Conservation (phyloP, 92 coral and sea anemone species). For the Bergia puertoricense region DNA sequence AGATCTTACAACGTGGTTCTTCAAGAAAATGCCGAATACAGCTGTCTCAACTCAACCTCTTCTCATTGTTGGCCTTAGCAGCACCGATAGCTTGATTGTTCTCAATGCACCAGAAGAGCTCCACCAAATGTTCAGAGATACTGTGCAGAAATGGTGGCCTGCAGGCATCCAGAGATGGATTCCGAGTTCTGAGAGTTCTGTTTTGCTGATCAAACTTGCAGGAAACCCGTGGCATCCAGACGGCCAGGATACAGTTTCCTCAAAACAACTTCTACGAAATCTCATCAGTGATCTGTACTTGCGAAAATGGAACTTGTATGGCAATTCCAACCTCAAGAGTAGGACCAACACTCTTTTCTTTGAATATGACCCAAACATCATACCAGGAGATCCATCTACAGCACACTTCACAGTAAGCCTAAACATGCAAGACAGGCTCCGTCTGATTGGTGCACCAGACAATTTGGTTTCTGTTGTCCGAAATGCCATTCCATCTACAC, state of each 20-base stretch:
- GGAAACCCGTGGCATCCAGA: conserved; percentile 56
- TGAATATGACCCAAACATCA: conserved; percentile 42
- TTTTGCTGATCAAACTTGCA: conserved; percentile 36
- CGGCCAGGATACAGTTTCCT: conserved; percentile 44
- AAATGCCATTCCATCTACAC: conserved; percentile 23
- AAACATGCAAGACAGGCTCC: conserved; percentile 43
- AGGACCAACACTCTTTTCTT: conserved; percentile 46
- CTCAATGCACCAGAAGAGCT: neutral
- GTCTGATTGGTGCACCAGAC: conserved; percentile 48
- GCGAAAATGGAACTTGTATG: conserved; percentile 46
- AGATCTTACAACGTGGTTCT: conserved; percentile 52
- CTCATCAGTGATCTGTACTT: conserved; percentile 37
- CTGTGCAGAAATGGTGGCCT: conserved; percentile 38
- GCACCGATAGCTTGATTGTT: neutral
- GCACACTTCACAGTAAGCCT: conserved; percentile 51
- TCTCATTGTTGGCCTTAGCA: conserved; percentile 4
- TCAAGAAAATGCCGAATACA: conserved; percentile 46
- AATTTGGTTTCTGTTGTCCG: conserved; percentile 47
- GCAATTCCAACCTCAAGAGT: conserved; percentile 39
- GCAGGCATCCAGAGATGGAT: conserved; percentile 53
- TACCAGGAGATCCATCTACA: conserved; percentile 7
- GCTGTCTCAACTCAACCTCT: neutral
- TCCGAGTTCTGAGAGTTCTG: neutral
- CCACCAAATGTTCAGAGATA: conserved; percentile 46
- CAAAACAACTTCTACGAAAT: conserved; percentile 42